Conservation (phyloP, 2,797 vertebrate species). For the Nyctibius grandis region DNA sequence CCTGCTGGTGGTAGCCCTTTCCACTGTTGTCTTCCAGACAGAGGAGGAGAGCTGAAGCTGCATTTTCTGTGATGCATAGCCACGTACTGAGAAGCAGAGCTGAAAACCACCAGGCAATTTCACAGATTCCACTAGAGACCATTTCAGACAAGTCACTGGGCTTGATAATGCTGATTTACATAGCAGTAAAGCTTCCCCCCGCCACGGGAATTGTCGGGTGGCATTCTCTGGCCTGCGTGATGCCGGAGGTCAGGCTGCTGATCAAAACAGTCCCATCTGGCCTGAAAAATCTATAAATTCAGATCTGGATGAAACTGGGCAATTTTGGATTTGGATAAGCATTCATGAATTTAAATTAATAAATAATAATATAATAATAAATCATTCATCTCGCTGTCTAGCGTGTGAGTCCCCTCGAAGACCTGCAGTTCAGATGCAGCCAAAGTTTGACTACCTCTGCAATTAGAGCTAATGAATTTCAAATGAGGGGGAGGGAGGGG, state of each 20-base stretch:
- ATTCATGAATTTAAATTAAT: slow-evolving; percentile 67
- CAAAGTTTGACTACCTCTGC: slow-evolving; percentile 55
- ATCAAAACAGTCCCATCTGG: slow-evolving; percentile 27
- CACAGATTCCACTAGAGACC: background rate
- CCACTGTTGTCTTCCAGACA: background rate
- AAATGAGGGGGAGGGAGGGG: background rate
- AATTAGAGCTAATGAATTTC: slow-evolving; percentile 54
- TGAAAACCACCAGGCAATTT: background rate
- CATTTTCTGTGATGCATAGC: background rate
- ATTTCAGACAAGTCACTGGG: slow-evolving; percentile 2
- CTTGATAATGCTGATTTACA: slow-evolving; percentile 36
- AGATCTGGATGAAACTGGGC: slow-evolving; percentile 49
- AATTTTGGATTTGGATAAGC: slow-evolving; percentile 60
- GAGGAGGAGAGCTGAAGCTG: background rate
- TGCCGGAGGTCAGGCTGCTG: slow-evolving; percentile 13
- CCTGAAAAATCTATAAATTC: slow-evolving; percentile 65
- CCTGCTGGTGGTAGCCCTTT: background rate
- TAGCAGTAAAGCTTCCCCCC: background rate
- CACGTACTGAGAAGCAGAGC: background rate
- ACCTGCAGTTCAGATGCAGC: slow-evolving; percentile 46
- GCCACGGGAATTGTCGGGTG: rapidly evolving
- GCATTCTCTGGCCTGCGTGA: background rate
- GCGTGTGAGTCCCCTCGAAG: background rate
- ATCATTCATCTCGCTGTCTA: slow-evolving; percentile 52
- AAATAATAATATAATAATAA: slow-evolving; percentile 64